Base-by-base conservation (phyloP, 2,113 vertebrate species). In the Egretta garzetta region DNA sequence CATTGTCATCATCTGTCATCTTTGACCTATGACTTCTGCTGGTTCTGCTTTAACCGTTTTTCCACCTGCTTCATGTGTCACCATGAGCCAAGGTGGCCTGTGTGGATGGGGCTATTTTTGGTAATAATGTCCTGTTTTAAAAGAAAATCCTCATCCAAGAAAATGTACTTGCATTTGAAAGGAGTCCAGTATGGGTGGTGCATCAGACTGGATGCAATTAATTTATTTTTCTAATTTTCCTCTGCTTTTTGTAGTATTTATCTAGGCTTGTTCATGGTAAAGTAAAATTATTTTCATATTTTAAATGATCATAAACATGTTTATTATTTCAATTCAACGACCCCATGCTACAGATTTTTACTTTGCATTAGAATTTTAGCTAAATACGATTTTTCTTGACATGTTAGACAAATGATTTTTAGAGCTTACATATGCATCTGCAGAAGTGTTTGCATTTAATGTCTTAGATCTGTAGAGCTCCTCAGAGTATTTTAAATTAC, bases 291-390 rank as follows among this genome's bases (percentile, higher is more conserved):
- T 75, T 79, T 82, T 71, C 3, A 0, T 41, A 50, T 83, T 87
- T 90, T 64, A 85, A 37, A 11, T 73, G 4, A 10, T 39, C 8
- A 12, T 15, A 3, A 62, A 20, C 1, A 0, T 37, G 22, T 80
- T 91, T 41, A 50, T 52, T 73, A 18, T 55, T 91, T 86, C 47
- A 70, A 37, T 71, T 74, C 52, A 22, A 3, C 1, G 3, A 41
- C 12, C 5, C 14, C 15, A 21, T 32, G 32, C 55, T 77, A 22
- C 0, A 0, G 30, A 43, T 49, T 84, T 39, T 86, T 53, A n/a
- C 33, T 26, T 79, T 27, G 22, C 35, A 32, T 89, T 49, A 43
- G 43, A 58, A 39, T 93, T 91, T 67, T 60, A 56, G 22, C 12
- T 22, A 68, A 68, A 14, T 26, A 4, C 16, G 9, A 0, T n/a